phyloP scores from a whole-genome alignment of 2,888 invertebrate species.

The Mylabris sibirica region DNA sequence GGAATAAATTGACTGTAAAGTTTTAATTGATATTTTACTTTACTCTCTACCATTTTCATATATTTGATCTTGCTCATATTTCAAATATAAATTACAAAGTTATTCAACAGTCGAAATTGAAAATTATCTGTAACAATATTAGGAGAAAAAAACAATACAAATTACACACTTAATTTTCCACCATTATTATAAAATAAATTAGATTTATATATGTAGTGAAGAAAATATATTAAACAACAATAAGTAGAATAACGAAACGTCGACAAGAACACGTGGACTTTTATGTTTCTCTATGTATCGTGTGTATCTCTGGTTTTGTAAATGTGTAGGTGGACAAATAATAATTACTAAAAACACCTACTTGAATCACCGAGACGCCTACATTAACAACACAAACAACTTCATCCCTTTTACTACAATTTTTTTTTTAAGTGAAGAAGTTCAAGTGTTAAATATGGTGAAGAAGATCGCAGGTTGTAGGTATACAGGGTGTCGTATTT shows the following conservation, averaged over 20 bases:
- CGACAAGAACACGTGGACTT: background rate
- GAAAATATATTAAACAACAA: background rate
- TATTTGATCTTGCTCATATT: background rate
- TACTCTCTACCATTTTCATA: background rate
- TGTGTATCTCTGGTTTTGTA: background rate
- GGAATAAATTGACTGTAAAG: background rate
- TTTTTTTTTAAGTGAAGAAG: background rate
- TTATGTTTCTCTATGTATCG: background rate
- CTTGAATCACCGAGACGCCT: background rate
- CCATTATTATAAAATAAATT: slow-evolving; percentile 2
- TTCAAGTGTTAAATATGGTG: too few relatives aligned
- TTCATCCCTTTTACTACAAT: background rate
- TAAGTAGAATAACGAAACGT: background rate
- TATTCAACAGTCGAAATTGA: background rate
- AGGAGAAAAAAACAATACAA: background rate
- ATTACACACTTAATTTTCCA: background rate
- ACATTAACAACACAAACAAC: background rate
- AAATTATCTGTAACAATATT: background rate
- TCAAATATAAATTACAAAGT: background rate
- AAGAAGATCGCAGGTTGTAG: too few relatives aligned
- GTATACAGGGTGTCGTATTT: too few relatives aligned
- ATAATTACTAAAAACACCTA: slow-evolving; percentile 6
- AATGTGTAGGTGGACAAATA: slow-evolving; percentile 9
- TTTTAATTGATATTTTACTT: background rate
- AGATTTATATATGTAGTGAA: background rate